Evolutionary conservation across 2,888 invertebrate genomes (phyloP).

Genomic region (Eubasilissa splendida): DNA sequence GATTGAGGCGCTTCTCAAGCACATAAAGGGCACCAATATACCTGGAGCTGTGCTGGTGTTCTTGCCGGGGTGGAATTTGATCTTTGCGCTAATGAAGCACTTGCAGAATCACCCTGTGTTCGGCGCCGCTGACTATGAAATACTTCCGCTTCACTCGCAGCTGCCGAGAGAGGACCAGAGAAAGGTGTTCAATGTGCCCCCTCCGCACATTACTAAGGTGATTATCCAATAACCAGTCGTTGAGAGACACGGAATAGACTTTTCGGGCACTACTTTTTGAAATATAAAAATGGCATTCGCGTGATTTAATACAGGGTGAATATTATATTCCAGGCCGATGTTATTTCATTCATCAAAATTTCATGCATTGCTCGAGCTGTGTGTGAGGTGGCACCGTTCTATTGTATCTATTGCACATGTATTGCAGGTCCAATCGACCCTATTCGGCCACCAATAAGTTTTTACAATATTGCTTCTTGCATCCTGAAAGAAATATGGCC

Average conservation of each 20-base stretch:
- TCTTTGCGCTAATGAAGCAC: slow-evolving; percentile 91
- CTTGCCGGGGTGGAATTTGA: slow-evolving; percentile 97
- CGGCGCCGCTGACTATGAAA: slow-evolving; percentile 78
- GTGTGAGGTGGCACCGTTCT: too few species aligned
- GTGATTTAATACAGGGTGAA: too few species aligned
- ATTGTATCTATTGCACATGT: too few species aligned
- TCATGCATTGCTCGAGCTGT: too few species aligned
- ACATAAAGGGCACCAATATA: slow-evolving; percentile 75
- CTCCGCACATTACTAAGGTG: slow-evolving; percentile 88
- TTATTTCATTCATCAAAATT: too few species aligned
- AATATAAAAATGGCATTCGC: too few species aligned
- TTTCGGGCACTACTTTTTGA: not conserved
- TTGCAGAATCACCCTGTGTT: slow-evolving; percentile 83
- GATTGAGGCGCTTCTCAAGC: slow-evolving; percentile 83
- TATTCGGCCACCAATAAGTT: too few species aligned
- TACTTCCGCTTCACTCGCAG: slow-evolving; percentile 97
- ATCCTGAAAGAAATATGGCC: too few species aligned
- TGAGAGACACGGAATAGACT: not conserved
- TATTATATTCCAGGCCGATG: too few species aligned
- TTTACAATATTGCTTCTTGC: too few species aligned
- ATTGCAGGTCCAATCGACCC: too few species aligned
- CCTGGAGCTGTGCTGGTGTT: slow-evolving; percentile 94
- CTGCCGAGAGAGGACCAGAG: slow-evolving; percentile 96
- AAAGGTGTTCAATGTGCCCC: slow-evolving; percentile 91
- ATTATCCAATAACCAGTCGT: not conserved